Percentiles rank a stretch among this genome's conserved stretches.
Conservation (phyloP, 2,113 vertebrate genomes). For the Gymnocephalus cernua region DNA sequence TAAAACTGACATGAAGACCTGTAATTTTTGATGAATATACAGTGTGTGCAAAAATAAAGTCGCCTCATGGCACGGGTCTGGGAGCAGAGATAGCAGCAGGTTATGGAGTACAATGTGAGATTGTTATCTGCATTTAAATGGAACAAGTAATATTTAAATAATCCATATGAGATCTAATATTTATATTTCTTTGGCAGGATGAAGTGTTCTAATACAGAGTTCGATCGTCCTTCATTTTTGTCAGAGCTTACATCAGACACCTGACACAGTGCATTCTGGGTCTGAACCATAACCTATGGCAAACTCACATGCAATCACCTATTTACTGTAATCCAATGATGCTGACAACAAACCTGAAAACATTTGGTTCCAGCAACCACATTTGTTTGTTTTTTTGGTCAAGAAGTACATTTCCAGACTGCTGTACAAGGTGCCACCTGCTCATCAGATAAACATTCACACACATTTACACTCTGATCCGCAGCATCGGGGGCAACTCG, state of each 20-base stretch:
- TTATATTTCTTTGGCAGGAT: background rate
- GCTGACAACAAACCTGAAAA: background rate
- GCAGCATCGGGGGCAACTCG: no score
- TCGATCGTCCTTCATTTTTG: background rate
- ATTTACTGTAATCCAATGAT: background rate
- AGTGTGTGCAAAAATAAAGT: constrained; percentile 37
- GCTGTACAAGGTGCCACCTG: no score
- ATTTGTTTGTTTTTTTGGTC: no score
- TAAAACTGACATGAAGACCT: constrained; percentile 78
- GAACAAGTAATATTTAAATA: constrained; percentile 19
- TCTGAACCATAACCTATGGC: background rate
- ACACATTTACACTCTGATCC: no score
- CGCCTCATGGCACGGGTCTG: constrained; percentile 5
- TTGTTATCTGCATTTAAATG: constrained; percentile 24
- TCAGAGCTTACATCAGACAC: background rate
- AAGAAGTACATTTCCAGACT: no score
- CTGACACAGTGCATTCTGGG: background rate
- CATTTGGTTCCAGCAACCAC: background rate
- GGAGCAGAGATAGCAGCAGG: background rate
- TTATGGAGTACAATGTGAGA: background rate
- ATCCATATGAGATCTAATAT: constrained; percentile 1
- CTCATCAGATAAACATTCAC: no score
- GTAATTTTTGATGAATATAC: constrained; percentile 72
- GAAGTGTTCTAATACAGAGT: background rate
- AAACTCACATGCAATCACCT: background rate